Percentiles rank a stretch among this genome's conserved stretches.
Evolutionary conservation across 2,888 invertebrate genomes (phyloP).

Genomic region (Rhingia rostrata): DNA sequence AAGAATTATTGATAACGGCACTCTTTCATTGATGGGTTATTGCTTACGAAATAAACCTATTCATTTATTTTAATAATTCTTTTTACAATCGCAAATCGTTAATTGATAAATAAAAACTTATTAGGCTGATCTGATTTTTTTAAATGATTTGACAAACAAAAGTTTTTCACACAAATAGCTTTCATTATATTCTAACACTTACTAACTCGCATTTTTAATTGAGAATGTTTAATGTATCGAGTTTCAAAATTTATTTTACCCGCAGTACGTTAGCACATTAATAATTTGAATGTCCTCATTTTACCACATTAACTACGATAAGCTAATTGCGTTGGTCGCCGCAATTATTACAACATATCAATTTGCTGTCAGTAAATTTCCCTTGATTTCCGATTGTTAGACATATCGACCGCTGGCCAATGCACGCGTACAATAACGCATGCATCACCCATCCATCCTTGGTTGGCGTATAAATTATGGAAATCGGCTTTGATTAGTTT

Average conservation of each 20-base stretch:
- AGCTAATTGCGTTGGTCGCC: conserved; percentile 68
- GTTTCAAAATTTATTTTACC: not conserved
- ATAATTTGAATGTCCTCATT: conserved; percentile 35
- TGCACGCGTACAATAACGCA: not conserved
- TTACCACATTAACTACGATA: conserved; percentile 59
- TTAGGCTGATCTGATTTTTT: too few species aligned
- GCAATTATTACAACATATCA: conserved; percentile 71
- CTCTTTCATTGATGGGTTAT: too few species aligned
- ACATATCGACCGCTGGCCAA: conserved; percentile 26
- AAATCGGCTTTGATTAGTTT: conserved; percentile 55
- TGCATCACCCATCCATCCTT: conserved; percentile 47
- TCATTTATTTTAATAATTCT: too few species aligned
- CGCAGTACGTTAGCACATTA: conserved; percentile 20
- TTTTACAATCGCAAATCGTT: too few species aligned
- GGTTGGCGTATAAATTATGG: conserved; percentile 60
- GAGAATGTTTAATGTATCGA: too few species aligned
- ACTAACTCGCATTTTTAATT: too few species aligned
- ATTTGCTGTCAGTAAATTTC: conserved; percentile 69
- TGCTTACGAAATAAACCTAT: too few species aligned
- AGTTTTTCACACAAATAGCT: too few species aligned
- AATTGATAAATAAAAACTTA: too few species aligned
- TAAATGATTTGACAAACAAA: too few species aligned
- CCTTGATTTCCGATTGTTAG: conserved; percentile 44
- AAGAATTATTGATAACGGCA: too few species aligned
- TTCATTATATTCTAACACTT: too few species aligned